phyloP scores from a whole-genome alignment of 2,888 invertebrate genomes.

The Aethes cnicana region DNA sequence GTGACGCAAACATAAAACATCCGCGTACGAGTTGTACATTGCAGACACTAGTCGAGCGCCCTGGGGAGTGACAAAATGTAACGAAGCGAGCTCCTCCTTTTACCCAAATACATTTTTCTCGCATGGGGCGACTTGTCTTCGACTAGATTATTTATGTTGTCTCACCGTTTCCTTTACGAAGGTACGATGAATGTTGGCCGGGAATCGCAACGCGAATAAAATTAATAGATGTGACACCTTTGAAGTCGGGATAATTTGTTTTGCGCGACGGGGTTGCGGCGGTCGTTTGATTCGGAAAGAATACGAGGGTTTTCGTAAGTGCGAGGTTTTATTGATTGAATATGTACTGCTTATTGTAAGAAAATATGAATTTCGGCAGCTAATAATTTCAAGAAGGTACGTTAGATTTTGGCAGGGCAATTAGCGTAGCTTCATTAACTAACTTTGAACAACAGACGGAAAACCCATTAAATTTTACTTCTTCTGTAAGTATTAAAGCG shows the following conservation, averaged over 20 bases:
- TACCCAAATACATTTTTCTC: constrained; percentile 74
- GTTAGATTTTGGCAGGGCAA: not conserved
- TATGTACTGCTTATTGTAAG: no score
- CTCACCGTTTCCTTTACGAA: constrained; percentile 53
- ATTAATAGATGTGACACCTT: constrained; percentile 30
- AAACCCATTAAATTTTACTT: constrained; percentile 1
- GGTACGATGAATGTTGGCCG: constrained; percentile 57
- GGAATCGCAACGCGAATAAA: constrained; percentile 41
- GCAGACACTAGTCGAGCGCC: constrained; percentile 55
- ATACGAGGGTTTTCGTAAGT: not conserved
- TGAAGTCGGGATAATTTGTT: constrained; percentile 30
- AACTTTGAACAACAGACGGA: not conserved
- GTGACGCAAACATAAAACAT: constrained; percentile 74
- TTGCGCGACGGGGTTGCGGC: constrained; percentile 11
- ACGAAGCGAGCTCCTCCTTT: constrained; percentile 74
- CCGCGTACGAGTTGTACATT: constrained; percentile 46
- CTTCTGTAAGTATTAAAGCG: not conserved
- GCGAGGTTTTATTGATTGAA: not conserved
- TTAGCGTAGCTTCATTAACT: not conserved
- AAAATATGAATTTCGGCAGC: no score
- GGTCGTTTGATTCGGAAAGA: not conserved
- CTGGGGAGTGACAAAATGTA: constrained; percentile 77
- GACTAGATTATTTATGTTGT: constrained; percentile 74
- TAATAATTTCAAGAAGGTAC: not conserved
- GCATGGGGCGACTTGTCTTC: constrained; percentile 59